These are phyloP conservation scores for Orthonychiurus folsomi DNA, from an alignment of 2,888 invertebrate species.

Conservation along the genomic window DNA sequence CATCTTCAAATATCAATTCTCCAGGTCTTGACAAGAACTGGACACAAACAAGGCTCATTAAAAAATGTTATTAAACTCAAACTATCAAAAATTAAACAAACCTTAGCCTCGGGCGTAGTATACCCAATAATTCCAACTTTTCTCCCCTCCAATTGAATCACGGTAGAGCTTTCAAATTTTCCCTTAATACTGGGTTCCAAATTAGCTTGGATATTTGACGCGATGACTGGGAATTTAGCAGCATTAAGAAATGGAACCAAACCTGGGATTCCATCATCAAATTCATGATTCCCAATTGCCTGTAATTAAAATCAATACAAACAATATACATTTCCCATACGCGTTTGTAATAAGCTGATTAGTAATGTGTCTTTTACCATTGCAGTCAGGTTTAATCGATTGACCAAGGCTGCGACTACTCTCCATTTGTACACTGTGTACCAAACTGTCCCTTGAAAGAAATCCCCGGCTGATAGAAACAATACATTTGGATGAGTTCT, in stretches of 20 bases:
- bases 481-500: constrained; percentile 55
- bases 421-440: constrained; percentile 72
- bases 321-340: background rate
- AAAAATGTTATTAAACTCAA: too few relatives aligned
- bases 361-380: too few relatives aligned
- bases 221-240: constrained; percentile 62
- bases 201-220: constrained; percentile 64
- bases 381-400: constrained; percentile 70
- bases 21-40: constrained; percentile 44
- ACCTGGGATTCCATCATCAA: constrained; percentile 69
- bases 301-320: constrained; percentile 42
- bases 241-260: constrained; percentile 64
- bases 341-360: constrained; percentile 50
- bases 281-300: constrained; percentile 90
- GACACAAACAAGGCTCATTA: background rate
- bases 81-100: too few relatives aligned
- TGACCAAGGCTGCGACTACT: constrained; percentile 68
- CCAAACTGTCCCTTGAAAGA: constrained; percentile 70
- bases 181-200: constrained; percentile 54
- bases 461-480: constrained; percentile 87
- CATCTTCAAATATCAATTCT: constrained; percentile 56
- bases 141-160: constrained; percentile 56
- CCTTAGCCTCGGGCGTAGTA: constrained; percentile 60
- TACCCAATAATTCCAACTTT: constrained; percentile 78
- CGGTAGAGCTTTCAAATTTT: constrained; percentile 55